These are phyloP conservation scores for Myotis davidii DNA, from an alignment of 2,113 vertebrate species.

Conservation along the genomic window DNA sequence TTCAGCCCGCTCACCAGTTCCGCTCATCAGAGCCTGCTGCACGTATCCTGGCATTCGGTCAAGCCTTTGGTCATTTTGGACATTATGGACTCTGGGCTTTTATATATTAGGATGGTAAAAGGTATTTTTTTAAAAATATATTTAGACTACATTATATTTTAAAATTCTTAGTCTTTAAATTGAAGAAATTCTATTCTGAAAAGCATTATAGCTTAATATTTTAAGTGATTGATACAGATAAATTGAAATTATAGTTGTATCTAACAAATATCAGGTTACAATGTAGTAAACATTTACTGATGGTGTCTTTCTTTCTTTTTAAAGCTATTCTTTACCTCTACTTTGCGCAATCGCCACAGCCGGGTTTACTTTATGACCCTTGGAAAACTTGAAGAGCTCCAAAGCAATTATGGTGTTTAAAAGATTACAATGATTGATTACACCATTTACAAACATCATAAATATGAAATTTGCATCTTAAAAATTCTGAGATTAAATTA, in stretches of 20 bases:
- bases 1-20: no score
- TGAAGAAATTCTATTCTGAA: background rate
- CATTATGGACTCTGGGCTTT: no score
- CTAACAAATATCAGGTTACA: slow-evolving; percentile 62
- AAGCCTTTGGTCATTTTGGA: no score
- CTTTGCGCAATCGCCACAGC: slow-evolving; percentile 90
- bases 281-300: slow-evolving; percentile 70
- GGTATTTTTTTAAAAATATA: background rate
- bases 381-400: slow-evolving; percentile 92
- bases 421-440: slow-evolving; percentile 68
- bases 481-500: slow-evolving; percentile 67
- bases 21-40: no score
- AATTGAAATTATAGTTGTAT: slow-evolving; percentile 66
- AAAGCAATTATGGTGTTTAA: slow-evolving; percentile 72
- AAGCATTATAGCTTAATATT: background rate
- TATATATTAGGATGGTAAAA: background rate
- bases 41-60: no score
- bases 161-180: slow-evolving; percentile 42
- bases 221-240: slow-evolving; percentile 34
- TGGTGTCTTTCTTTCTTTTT: background rate
- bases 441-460: slow-evolving; percentile 62
- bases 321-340: slow-evolving; percentile 96
- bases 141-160: background rate
- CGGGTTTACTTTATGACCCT: slow-evolving; percentile 98
- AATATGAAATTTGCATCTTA: slow-evolving; percentile 74